Base-by-base conservation (phyloP, 2,888 invertebrate genomes). In the Amphipoea oculea region DNA sequence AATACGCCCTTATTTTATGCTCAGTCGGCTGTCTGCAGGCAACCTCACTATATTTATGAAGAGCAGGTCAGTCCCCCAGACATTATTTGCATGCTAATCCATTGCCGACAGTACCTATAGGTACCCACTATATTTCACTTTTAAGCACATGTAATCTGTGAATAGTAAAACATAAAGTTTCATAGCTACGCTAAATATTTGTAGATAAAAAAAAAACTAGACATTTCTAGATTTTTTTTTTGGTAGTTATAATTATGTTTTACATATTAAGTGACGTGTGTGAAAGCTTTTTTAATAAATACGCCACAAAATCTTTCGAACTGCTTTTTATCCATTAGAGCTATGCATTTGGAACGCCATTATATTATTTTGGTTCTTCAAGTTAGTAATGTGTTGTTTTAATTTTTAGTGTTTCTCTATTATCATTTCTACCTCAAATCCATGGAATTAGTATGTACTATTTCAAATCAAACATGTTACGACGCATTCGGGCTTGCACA, bases 51-150 rank as follows among this genome's bases (percentile, higher is more conserved):
- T n/a, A n/a, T 23, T 17, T 67, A 67, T n/a, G 14, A 68, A 67
- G 51, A 69, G 20, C 69, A 23, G 51, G 29, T 69, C 36, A 36
- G 14, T 36, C 69, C 51, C 69, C 69, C 51, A 51, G 36, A 69
- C 23, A 51, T 23, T 69, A 51, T 51, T 69, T 70, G 51, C 51
- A 51, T 54, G 51, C 23, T 51, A 70, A 70, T 70, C 23, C 36
- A 20, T 70, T 36, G 51, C 36, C 1, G 36, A n/a, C 23, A 14
- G 9, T 36, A 23, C 14, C 36, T 36, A 36, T 1, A 29, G 29
- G 29, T n/a, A 29, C 29, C 29, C 69, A 51, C 23, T 70, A 36
- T 14, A 14, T 9, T 40, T 40, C 9, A 40, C 23, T 7, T 54
- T 14, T 54, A 40, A 23, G 40, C 54, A 70, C 54, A 40, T 54